A percentile compares a stretch with the other conserved stretches of the same genome.
Conservation (phyloP, 2,113 vertebrate genomes). For the Campylomormyrus numenius region DNA sequence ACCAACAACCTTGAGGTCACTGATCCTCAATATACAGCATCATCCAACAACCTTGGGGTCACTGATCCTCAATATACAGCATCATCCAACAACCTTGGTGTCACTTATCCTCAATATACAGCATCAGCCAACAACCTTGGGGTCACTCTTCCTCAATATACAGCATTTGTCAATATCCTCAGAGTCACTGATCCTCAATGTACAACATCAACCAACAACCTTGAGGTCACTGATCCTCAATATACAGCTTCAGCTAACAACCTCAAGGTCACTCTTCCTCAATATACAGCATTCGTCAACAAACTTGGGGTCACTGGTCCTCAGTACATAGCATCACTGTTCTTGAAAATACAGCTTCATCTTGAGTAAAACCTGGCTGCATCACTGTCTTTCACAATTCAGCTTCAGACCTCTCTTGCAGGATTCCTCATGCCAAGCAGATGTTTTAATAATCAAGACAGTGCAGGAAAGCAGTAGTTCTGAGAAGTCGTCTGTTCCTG, state of each 20-base stretch:
- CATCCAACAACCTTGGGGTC: neutral
- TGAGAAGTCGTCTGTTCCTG: neutral
- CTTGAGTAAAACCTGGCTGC: neutral
- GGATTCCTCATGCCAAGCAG: neutral
- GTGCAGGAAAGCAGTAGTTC: neutral
- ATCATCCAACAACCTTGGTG: neutral
- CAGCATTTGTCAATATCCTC: too few species aligned
- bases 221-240: neutral
- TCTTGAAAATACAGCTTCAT: neutral
- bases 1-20: neutral
- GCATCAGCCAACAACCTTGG: neutral
- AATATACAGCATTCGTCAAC: neutral
- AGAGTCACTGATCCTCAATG: neutral
- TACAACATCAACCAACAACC: neutral
- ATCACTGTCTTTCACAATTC: neutral
- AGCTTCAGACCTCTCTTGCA: neutral
- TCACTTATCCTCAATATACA: neutral
- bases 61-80: neutral
- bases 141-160: neutral
- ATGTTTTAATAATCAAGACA: neutral
- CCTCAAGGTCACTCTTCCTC: neutral
- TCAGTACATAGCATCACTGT: neutral
- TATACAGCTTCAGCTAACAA: neutral
- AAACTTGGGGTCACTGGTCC: neutral
- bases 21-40: neutral